Conservation (phyloP, 2,797 vertebrate species). For the Clarias fuscus region DNA sequence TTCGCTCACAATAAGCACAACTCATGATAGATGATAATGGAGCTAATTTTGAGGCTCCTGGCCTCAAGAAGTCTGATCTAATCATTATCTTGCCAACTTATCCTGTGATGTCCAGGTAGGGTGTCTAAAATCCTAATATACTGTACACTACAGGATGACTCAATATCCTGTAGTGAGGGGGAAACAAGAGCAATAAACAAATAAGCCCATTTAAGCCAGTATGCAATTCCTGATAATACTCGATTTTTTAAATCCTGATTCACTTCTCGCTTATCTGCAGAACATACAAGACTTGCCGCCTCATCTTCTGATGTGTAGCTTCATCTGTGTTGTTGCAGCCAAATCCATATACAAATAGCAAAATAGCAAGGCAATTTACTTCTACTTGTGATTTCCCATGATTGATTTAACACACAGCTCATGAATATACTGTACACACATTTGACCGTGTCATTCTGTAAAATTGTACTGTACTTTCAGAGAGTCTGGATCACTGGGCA, state of each 20-base stretch:
- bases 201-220: not conserved
- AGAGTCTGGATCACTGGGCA: not conserved
- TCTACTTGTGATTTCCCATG: not conserved
- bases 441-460: not conserved
- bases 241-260: not conserved
- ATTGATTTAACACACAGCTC: not conserved
- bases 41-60: not conserved
- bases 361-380: not conserved
- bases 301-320: not conserved
- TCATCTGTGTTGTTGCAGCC: not conserved
- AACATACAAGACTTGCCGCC: not conserved
- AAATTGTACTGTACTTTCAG: not conserved
- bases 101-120: not conserved
- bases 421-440: not conserved
- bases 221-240: not conserved
- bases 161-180: not conserved
- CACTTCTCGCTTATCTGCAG: not conserved
- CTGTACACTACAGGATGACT: not conserved
- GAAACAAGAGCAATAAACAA: not conserved
- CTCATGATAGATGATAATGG: not conserved
- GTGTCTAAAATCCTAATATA: not conserved
- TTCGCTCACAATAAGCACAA: not conserved
- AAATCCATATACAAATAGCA: not conserved
- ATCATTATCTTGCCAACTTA: not conserved
- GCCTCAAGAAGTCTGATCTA: not conserved